Conservation (phyloP, 1,140 invertebrate species). For the Micrasema minimum region DNA sequence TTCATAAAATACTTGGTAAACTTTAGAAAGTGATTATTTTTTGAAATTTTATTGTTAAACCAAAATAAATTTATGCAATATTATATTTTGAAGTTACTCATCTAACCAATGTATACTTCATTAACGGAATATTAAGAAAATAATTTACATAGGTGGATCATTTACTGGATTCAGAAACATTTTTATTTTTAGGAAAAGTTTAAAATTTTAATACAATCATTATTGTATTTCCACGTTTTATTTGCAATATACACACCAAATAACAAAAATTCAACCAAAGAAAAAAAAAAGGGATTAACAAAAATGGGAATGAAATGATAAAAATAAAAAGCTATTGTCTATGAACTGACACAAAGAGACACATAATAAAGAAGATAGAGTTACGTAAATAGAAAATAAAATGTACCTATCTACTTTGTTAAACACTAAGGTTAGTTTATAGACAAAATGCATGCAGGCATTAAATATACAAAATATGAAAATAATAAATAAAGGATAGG, state of each 20-base stretch:
- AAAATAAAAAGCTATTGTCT: conserved; percentile 45
- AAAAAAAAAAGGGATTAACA: conserved; percentile 38
- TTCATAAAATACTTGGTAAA: too few relatives aligned
- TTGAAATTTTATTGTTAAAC: too few relatives aligned
- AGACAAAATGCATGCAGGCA: conserved; percentile 47
- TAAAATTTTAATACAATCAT: too few relatives aligned
- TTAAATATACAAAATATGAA: conserved; percentile 37
- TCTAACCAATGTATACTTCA: too few relatives aligned
- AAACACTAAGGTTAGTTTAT: conserved; percentile 43
- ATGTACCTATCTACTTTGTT: conserved; percentile 8
- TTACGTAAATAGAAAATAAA: too few relatives aligned
- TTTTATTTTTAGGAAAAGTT: too few relatives aligned
- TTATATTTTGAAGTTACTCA: too few relatives aligned
- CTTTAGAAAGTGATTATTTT: too few relatives aligned
- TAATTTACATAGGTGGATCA: too few relatives aligned
- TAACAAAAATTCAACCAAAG: conserved; percentile 32
- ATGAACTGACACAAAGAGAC: conserved; percentile 43
- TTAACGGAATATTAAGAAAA: too few relatives aligned
- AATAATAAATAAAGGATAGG: conserved; percentile 20
- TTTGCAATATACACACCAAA: conserved; percentile 31
- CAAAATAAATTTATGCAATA: too few relatives aligned
- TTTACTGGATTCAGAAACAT: too few relatives aligned
- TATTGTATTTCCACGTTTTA: conserved; percentile 10
- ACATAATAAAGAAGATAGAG: not conserved
- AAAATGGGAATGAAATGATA: conserved; percentile 37